Percentiles rank a stretch among this genome's conserved stretches.
Evolutionary conservation across 2,113 vertebrate genomes (phyloP).

Genomic region (Xenus cinereus): DNA sequence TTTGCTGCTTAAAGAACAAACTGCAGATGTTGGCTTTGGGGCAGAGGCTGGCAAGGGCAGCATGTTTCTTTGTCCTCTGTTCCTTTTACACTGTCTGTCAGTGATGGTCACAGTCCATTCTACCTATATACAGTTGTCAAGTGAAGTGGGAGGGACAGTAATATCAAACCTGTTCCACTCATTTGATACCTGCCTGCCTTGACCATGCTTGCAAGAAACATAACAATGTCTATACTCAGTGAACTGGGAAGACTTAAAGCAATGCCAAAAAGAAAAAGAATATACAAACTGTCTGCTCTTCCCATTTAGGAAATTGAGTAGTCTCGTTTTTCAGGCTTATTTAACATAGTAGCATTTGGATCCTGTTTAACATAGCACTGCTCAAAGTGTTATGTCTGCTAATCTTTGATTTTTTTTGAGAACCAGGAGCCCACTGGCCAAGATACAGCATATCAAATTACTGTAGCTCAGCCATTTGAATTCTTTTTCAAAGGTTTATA

Average conservation of each 20-base stretch:
- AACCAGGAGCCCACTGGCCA: not conserved
- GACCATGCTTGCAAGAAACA: not conserved
- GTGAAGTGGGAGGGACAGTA: not conserved
- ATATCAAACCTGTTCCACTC: not conserved
- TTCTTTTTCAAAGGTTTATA: slow-evolving; percentile 11
- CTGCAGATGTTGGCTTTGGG: not conserved
- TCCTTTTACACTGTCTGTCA: not conserved
- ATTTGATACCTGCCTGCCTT: not conserved
- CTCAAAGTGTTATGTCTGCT: slow-evolving; percentile 24
- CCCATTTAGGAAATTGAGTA: not conserved
- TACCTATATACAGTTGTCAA: not conserved
- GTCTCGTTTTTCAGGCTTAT: not conserved
- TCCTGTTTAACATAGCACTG: not conserved
- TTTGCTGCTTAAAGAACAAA: not conserved
- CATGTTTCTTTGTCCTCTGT: not conserved
- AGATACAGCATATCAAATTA: not conserved
- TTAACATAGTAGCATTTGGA: not conserved
- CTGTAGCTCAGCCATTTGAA: not conserved
- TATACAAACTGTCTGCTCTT: not conserved
- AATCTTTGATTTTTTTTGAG: not conserved
- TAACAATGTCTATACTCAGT: not conserved
- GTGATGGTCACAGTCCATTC: not conserved
- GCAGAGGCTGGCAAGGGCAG: not conserved
- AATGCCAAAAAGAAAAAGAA: not conserved
- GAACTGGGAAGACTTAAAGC: not conserved